These are phyloP conservation scores for Unio delphinus DNA, from an alignment of 2,888 invertebrate species.

Conservation along the genomic window DNA sequence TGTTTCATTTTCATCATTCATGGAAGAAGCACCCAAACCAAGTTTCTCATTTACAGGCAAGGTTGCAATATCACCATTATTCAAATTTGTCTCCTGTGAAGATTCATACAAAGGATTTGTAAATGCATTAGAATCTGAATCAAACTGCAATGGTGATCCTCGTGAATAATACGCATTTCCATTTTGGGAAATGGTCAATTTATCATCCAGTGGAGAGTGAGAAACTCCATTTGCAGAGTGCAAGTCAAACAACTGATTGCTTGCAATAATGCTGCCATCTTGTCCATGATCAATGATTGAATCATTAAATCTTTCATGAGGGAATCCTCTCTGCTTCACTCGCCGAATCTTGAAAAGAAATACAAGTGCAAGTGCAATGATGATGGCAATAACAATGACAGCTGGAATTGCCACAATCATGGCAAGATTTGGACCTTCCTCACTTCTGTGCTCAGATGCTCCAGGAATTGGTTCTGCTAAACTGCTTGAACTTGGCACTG, in stretches of 20 bases:
- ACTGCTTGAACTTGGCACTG: conserved; percentile 5
- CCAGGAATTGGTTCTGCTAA: background rate
- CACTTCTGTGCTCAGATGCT: conserved; percentile 1
- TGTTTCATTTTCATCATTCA: too few relatives aligned
- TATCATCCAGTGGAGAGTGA: conserved; percentile 23
- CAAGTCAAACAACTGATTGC: conserved; percentile 56
- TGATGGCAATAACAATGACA: conserved; percentile 35
- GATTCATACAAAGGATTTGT: conserved; percentile 56
- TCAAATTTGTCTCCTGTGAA: conserved; percentile 13
- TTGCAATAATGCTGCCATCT: conserved; percentile 51
- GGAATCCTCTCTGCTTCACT: conserved; percentile 31
- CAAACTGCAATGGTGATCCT: conserved; percentile 18
- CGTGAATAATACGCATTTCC: conserved; percentile 49
- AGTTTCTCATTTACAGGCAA: conserved; percentile 22
- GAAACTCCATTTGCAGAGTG: conserved; percentile 21
- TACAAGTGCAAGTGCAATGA: conserved; percentile 27
- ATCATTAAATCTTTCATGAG: conserved; percentile 52
- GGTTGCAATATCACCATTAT: conserved; percentile 10
- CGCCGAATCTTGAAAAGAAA: conserved; percentile 26
- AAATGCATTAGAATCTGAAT: conserved; percentile 41
- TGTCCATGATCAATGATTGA: conserved; percentile 43
- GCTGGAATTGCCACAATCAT: conserved; percentile 25
- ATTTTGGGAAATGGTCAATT: conserved; percentile 43
- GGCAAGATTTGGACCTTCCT: conserved; percentile 8
- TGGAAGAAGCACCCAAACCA: too few relatives aligned